Conservation (phyloP, 2,888 invertebrate species). For the Nymphalis urticae region DNA sequence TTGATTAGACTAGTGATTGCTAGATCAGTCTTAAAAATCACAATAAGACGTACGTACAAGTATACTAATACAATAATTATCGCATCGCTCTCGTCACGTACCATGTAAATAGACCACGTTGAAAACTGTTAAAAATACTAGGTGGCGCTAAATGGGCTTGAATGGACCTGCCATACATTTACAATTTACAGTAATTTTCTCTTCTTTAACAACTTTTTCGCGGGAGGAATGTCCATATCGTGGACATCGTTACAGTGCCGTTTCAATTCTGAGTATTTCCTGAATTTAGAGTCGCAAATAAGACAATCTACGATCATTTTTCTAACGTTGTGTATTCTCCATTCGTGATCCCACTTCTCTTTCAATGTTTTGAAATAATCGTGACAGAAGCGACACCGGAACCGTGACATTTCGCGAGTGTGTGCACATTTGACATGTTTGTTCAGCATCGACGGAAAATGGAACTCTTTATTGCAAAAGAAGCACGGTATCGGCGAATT, state of each 20-base stretch:
- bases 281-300: slow-evolving; percentile 64
- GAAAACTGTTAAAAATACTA: slow-evolving; percentile 18
- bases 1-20: background rate
- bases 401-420: slow-evolving; percentile 49
- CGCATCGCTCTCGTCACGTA: slow-evolving; percentile 26
- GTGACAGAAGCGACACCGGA: slow-evolving; percentile 64
- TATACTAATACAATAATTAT: no score
- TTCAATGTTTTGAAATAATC: slow-evolving; percentile 59
- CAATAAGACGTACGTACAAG: background rate
- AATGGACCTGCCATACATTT: slow-evolving; percentile 22
- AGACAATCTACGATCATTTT: slow-evolving; percentile 70
- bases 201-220: slow-evolving; percentile 55
- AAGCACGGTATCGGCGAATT: slow-evolving; percentile 59
- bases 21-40: slow-evolving; percentile 17
- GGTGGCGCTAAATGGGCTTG: slow-evolving; percentile 22
- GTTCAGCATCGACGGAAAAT: slow-evolving; percentile 72
- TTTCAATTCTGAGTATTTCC: slow-evolving; percentile 70
- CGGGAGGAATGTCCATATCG: slow-evolving; percentile 56
- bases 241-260: slow-evolving; percentile 60
- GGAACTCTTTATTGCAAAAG: slow-evolving; percentile 61
- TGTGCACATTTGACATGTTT: slow-evolving; percentile 69
- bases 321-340: slow-evolving; percentile 68
- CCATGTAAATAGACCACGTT: slow-evolving; percentile 8
- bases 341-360: slow-evolving; percentile 77
- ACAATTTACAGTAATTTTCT: slow-evolving; percentile 17